Base-by-base conservation (phyloP, 30 jellyfish, hydroid and myxozoan genomes). In the Hydractinia echinata region DNA sequence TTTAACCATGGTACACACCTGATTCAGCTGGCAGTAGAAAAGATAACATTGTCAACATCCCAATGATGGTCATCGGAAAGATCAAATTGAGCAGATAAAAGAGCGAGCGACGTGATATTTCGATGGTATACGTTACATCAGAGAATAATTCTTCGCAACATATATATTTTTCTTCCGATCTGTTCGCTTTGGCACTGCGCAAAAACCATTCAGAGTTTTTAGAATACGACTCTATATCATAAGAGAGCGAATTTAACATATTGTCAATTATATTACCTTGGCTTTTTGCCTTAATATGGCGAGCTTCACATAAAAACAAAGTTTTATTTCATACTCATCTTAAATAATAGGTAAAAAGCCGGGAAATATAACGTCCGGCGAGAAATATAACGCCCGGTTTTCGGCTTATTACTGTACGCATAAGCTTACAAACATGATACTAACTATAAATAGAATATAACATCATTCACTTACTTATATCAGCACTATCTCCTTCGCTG, bases 11-110 rank as follows among this genome's bases (percentile, higher is more conserved):
- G 69, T 16, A 58, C 18, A 7, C 72, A 92, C 98, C 98, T 74
- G 98, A 92, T 69, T 92, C 98, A 44, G 98, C 98, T 14, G 98
- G 98, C 61, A 92, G 85, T n/a, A 92, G 86, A 54, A 92, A 92
- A 0, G 98, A 87, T 49, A 92, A 84, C 92, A 87, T 92, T 10
- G 98, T 92, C 77, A 92, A 81, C 96, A 87, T 87, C 13, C 98
- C 95, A 49, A 92, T 92, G 4, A 92, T 76, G 6, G 89, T 81
- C 98, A 92, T 92, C 11, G 98, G 98, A 60, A 92, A 92, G 55
- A 92, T 92, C 86, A 92, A 78, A 77, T 92, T 92, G 82, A 89
- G 79, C 10, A 92, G 87, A 72, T 92, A 92, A 89, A 92, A 92
- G 52, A 92, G 69, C 4, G 98, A 92, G 72, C 98, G 51, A 48